A percentile compares a stretch with the other conserved stretches of the same genome.
These are phyloP conservation scores for Drosophila watanabei DNA, from an alignment of 1,140 invertebrate genomes.

Conservation along the genomic window DNA sequence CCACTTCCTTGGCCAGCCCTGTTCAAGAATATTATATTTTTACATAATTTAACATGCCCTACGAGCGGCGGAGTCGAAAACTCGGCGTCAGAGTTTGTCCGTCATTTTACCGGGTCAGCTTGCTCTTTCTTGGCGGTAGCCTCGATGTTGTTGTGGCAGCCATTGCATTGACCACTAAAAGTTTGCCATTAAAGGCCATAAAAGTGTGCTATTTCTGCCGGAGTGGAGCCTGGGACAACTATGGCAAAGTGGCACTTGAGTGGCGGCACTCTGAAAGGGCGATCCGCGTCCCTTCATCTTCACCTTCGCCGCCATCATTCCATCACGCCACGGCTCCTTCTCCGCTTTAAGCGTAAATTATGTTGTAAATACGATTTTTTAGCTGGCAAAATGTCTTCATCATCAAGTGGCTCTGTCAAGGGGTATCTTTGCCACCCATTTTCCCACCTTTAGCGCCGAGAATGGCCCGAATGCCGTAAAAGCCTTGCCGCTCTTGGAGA, in stretches of 20 bases:
- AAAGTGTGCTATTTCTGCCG: slow-evolving; percentile 53
- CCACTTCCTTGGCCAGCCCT: slow-evolving; percentile 17
- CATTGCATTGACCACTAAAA: slow-evolving; percentile 77
- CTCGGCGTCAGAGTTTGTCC: slow-evolving; percentile 9
- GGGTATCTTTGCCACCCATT: slow-evolving; percentile 6
- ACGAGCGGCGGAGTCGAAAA: slow-evolving; percentile 7
- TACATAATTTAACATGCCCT: slow-evolving; percentile 70
- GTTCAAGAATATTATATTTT: slow-evolving; percentile 69
- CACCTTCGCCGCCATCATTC: slow-evolving; percentile 9
- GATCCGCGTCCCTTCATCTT: slow-evolving; percentile 21
- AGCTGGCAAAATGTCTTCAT: slow-evolving; percentile 72
- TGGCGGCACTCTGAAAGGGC: slow-evolving; percentile 64
- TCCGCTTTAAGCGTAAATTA: slow-evolving; percentile 62
- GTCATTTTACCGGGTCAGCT: slow-evolving; percentile 36
- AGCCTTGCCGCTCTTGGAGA: slow-evolving; percentile 16
- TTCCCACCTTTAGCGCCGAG: neutral
- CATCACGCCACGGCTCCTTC: neutral
- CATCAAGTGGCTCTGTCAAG: slow-evolving; percentile 57
- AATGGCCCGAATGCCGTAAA: slow-evolving; percentile 47
- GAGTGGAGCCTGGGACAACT: slow-evolving; percentile 23
- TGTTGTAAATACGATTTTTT: slow-evolving; percentile 78
- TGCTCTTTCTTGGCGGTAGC: slow-evolving; percentile 42
- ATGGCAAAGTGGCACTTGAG: slow-evolving; percentile 67
- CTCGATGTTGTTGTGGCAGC: slow-evolving; percentile 39
- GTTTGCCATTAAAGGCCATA: slow-evolving; percentile 67